Evolutionary conservation across 2,888 invertebrate genomes (phyloP).

Genomic region (Hedya salicella): DNA sequence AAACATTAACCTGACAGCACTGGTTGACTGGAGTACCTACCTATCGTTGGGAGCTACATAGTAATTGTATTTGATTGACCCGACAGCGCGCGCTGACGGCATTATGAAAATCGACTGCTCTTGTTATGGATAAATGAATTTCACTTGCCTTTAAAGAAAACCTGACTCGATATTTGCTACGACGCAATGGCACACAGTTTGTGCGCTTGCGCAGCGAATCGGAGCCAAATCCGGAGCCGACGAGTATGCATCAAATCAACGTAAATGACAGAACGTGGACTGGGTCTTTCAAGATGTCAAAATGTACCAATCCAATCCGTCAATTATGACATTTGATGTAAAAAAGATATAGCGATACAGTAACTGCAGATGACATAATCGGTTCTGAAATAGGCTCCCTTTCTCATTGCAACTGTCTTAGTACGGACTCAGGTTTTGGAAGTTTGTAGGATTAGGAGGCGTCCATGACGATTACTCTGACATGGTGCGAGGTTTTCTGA

Average conservation of each 20-base stretch:
- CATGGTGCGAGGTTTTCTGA: too few species aligned
- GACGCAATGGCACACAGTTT: not conserved
- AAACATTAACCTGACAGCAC: not conserved
- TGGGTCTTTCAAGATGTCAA: too few species aligned
- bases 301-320: too few species aligned
- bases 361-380: too few species aligned
- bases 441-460: too few species aligned
- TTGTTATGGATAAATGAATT: constrained; percentile 41
- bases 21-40: constrained; percentile 3
- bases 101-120: constrained; percentile 42
- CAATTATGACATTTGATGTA: too few species aligned
- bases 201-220: not conserved
- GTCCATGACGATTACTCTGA: too few species aligned
- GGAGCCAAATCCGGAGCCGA: not conserved
- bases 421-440: too few species aligned
- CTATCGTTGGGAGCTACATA: constrained; percentile 29
- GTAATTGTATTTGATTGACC: constrained; percentile 45
- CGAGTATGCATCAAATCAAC: not conserved
- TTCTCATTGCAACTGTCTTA: too few species aligned
- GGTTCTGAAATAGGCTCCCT: too few species aligned
- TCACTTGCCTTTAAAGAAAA: constrained; percentile 24
- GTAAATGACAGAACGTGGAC: not conserved
- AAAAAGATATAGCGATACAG: too few species aligned
- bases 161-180: constrained; percentile 25
- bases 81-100: constrained; percentile 33